These are phyloP conservation scores for Oreochromis spilurus DNA, from an alignment of 2,113 vertebrate species.

Conservation along the genomic window DNA sequence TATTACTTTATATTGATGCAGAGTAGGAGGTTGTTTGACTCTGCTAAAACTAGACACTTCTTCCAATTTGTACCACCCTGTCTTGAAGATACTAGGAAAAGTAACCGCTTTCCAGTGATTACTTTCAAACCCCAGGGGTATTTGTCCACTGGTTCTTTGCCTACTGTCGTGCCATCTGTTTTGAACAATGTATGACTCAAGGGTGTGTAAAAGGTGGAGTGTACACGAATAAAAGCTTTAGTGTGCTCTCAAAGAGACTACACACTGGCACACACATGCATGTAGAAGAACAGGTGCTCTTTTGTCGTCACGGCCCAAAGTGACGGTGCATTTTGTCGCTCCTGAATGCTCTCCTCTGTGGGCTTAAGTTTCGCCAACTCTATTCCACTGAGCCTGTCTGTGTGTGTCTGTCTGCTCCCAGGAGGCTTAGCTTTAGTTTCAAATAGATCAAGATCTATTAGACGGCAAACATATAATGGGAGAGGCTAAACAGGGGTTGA, in stretches of 20 bases:
- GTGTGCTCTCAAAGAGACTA: background rate
- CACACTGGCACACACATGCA: background rate
- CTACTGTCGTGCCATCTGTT: background rate
- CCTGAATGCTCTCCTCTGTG: conserved; percentile 59
- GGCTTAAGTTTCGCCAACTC: conserved; percentile 60
- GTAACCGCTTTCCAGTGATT: background rate
- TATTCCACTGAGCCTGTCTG: background rate
- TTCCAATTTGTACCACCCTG: background rate
- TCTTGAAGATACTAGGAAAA: background rate
- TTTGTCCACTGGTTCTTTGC: background rate
- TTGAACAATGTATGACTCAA: conserved; percentile 17
- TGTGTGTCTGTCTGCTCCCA: conserved; percentile 31
- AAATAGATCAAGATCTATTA: conserved; percentile 26
- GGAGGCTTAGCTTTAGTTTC: conserved; percentile 44
- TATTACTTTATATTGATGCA: background rate
- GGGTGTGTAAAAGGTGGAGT: background rate
- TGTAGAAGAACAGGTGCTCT: conserved; percentile 50
- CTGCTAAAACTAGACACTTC: background rate
- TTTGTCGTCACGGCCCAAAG: conserved; percentile 50
- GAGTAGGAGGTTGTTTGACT: conserved; percentile 1
- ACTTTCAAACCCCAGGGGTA: background rate
- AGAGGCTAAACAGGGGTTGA: conserved; percentile 17
- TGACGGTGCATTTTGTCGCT: conserved; percentile 57
- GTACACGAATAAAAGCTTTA: background rate
- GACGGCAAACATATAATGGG: conserved; percentile 12